phyloP scores from a whole-genome alignment of 2,113 vertebrate species.

The Odontophorus gujanensis region DNA sequence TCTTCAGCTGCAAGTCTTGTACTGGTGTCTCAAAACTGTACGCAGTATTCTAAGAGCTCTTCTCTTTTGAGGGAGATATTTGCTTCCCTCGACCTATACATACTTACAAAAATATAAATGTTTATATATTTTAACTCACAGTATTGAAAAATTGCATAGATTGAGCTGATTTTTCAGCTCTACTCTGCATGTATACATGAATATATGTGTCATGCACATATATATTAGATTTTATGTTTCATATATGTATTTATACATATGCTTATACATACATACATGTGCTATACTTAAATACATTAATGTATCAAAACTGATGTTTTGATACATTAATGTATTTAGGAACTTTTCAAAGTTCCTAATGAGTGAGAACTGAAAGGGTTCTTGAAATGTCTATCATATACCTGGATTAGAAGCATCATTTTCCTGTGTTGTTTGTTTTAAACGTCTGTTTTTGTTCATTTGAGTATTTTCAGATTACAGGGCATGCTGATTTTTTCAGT shows the following conservation, averaged over 20 bases:
- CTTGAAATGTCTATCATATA: not conserved
- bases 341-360: not conserved
- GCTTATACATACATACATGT: too few relatives aligned
- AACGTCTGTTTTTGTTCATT: not conserved
- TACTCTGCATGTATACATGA: not conserved
- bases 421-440: not conserved
- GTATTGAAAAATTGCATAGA: not conserved
- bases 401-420: not conserved
- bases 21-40: not conserved
- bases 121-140: not conserved
- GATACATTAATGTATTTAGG: too few relatives aligned
- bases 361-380: not conserved
- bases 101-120: not conserved
- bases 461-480: not conserved
- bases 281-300: not conserved
- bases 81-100: not conserved
- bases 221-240: not conserved
- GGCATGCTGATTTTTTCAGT: not conserved
- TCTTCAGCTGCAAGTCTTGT: not conserved
- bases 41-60: not conserved
- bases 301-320: not conserved
- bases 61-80: not conserved
- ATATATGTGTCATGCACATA: not conserved
- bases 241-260: not conserved
- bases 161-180: not conserved